A percentile compares a stretch with the other conserved stretches of the same genome.
Evolutionary conservation across 92 coral and sea anemone species (phyloP).

Genomic region (Actinostola sp.): DNA sequence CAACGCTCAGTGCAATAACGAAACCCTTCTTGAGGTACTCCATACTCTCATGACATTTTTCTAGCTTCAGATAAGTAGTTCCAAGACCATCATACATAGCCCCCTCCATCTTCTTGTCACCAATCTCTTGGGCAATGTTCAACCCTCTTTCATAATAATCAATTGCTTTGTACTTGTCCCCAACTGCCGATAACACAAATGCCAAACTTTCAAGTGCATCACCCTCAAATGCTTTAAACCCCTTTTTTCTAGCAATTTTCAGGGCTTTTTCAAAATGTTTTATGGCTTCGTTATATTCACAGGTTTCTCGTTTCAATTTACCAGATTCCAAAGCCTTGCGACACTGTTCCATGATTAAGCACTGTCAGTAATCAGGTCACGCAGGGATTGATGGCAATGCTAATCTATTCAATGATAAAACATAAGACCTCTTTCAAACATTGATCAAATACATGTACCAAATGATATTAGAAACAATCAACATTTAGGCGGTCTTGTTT

Average conservation of each 20-base stretch:
- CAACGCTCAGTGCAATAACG: not conserved
- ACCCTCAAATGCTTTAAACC: not conserved
- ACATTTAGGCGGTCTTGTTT: too few species aligned
- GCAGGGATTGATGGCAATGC: too few species aligned
- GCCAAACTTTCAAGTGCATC: not conserved
- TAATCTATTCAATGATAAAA: too few species aligned
- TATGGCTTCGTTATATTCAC: not conserved
- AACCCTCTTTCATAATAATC: constrained; percentile 1
- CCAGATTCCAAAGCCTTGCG: too few species aligned
- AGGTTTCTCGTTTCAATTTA: not conserved
- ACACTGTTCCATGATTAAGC: too few species aligned
- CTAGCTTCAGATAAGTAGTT: not conserved
- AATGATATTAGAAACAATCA: too few species aligned
- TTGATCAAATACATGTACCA: too few species aligned
- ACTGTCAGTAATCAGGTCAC: too few species aligned
- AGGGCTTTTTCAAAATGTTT: not conserved
- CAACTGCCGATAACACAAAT: not conserved
- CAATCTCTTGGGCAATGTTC: not conserved
- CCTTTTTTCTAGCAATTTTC: not conserved
- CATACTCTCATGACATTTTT: not conserved
- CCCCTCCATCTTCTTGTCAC: not conserved
- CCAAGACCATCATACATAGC: not conserved
- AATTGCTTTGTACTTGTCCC: not conserved
- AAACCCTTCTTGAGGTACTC: not conserved
- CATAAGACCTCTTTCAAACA: too few species aligned